Base-by-base conservation (phyloP, 2,113 vertebrate genomes). In the Zosterops borbonicus region DNA sequence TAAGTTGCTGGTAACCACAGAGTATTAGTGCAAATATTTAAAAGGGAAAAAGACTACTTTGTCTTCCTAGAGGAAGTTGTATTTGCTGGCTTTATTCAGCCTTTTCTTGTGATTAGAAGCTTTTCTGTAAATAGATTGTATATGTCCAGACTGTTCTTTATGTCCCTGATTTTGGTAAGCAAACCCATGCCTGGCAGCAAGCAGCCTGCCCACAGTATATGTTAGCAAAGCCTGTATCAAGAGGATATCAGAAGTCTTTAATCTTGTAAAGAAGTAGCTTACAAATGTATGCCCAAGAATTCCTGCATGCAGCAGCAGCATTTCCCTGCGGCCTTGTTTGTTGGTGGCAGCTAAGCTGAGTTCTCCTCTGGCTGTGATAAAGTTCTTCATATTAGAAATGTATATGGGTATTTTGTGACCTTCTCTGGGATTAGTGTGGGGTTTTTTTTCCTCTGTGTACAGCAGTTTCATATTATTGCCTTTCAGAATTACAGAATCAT, bases 241-340 rank as follows among this genome's bases (percentile, higher is more conserved):
- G 59, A 95, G 73, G 64, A 56, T 93, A 80, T 74, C 83, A 18
- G 13, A 67, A 93, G 55, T 89, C 59, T 90, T 90, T 90, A 93
- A 81, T 88, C 79, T 77, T 94, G 31, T 78, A 70, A 86, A 88
- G 75, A 77, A 95, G 44, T 33, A 92, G 79, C 7, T 91, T 95
- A 86, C 47, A 80, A 88, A 63, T 83, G 16, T 52, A 27, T 63
- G 52, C 28, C 71, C 47, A 60, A 78, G 90, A 94, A 89, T 91
- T 96, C 62, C 84, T 79, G 59, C 39, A 7, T 88, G 69, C 69
- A 2, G 70, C 71, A 2, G 74, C 71, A 88, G 68, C 73, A n/a
- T 82, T 94, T 88, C 63, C 65, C 79, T 74, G 44, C 59, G 80
- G 84, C 37, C 39, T 60, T 6, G 0, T 89, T 92, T 83, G 25